These are phyloP conservation scores for Hirtodrosophila alboralis DNA, from an alignment of 2,888 invertebrate genomes.

Conservation along the genomic window DNA sequence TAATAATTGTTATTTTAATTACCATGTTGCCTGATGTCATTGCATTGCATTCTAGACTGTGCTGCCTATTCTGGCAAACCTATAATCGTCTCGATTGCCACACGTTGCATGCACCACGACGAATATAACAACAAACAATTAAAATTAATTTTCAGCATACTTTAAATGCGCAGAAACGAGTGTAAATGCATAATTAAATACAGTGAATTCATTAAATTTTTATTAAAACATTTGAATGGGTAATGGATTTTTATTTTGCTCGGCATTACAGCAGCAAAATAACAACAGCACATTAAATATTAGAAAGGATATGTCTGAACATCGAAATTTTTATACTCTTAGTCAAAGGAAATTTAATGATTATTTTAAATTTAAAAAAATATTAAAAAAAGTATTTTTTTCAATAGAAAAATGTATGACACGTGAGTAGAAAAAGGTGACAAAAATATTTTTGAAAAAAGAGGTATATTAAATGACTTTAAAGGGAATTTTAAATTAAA, in stretches of 20 bases:
- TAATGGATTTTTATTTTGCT: conserved; percentile 69
- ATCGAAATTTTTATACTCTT: conserved; percentile 35
- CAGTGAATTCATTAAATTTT: conserved; percentile 74
- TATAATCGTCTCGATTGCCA: conserved; percentile 33
- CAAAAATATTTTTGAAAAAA: too few relatives aligned
- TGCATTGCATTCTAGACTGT: conserved; percentile 14
- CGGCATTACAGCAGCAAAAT: conserved; percentile 38
- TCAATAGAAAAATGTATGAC: too few relatives aligned
- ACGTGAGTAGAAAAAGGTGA: too few relatives aligned
- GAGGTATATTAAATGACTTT: too few relatives aligned
- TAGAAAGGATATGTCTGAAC: conserved; percentile 20
- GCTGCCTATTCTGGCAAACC: conserved; percentile 17
- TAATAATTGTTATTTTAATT: conserved; percentile 69
- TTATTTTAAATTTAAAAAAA: too few relatives aligned
- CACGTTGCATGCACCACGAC: too few relatives aligned
- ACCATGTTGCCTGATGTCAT: conserved; percentile 33
- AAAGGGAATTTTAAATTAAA: too few relatives aligned
- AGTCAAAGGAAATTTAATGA: neutral
- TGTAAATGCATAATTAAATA: conserved; percentile 72
- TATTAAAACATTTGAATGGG: conserved; percentile 76
- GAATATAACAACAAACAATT: conserved; percentile 47
- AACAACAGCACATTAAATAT: conserved; percentile 14
- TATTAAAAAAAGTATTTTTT: too few relatives aligned
- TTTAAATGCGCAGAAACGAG: conserved; percentile 39
- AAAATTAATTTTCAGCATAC: conserved; percentile 66